Conservation (phyloP, 2,113 vertebrate species). For the Ptychochromis oligacanthus region DNA sequence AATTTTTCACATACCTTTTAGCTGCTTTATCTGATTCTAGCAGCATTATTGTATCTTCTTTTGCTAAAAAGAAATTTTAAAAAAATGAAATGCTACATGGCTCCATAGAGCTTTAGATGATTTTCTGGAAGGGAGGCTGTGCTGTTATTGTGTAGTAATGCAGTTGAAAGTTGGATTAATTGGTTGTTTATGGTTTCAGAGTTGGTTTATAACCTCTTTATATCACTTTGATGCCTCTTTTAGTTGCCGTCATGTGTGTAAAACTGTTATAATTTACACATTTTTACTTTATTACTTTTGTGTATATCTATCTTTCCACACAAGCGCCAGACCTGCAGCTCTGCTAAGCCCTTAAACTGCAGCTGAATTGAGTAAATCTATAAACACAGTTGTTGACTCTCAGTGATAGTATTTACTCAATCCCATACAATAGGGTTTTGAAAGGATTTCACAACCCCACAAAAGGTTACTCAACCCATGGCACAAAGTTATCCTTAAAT, state of each 20-base stretch:
- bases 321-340: neutral
- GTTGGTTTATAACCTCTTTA: neutral
- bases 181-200: neutral
- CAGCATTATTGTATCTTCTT: neutral
- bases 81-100: neutral
- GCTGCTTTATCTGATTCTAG: too few relatives aligned
- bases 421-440: neutral
- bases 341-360: conserved; percentile 32
- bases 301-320: neutral
- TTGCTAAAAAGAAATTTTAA: neutral
- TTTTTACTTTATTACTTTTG: neutral
- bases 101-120: too few relatives aligned
- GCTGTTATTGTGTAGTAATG: neutral
- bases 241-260: neutral
- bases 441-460: conserved; percentile 35
- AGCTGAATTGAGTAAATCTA: conserved; percentile 19
- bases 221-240: neutral
- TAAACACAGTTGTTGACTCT: conserved; percentile 43
- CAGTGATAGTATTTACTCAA: conserved; percentile 1
- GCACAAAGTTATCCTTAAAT: conserved; percentile 45
- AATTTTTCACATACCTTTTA: too few relatives aligned
- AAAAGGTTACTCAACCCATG: conserved; percentile 24
- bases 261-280: neutral
- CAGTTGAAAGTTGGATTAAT: neutral
- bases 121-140: too few relatives aligned